Conservation (phyloP, 1,140 invertebrate species). For the Linepithema humile region DNA sequence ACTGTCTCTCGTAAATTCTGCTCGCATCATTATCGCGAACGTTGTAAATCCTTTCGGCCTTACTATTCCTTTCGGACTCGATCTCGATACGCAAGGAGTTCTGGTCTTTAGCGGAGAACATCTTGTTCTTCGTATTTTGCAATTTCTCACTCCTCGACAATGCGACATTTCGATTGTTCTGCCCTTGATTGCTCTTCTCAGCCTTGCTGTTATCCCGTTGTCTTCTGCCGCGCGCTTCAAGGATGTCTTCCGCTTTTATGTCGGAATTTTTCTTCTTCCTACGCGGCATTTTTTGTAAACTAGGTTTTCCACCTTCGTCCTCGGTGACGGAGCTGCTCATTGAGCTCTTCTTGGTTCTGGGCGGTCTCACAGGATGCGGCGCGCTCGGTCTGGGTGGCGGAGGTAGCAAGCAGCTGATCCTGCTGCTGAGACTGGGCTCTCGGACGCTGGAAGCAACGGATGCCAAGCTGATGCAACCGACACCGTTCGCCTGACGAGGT, state of each 20-base stretch:
- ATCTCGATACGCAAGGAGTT: not conserved
- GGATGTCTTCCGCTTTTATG: conserved; percentile 77
- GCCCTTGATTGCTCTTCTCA: conserved; percentile 21
- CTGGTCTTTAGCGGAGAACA: conserved; percentile 54
- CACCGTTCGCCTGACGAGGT: conserved; percentile 88
- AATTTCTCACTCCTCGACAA: conserved; percentile 61
- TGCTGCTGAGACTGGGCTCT: conserved; percentile 78
- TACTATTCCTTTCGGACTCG: conserved; percentile 4
- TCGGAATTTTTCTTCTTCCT: conserved; percentile 79
- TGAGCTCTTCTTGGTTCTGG: conserved; percentile 80
- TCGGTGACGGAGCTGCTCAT: conserved; percentile 74
- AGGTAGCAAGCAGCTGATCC: conserved; percentile 64
- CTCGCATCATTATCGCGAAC: not conserved
- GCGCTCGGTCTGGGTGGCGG: conserved; percentile 39
- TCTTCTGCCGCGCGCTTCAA: conserved; percentile 73
- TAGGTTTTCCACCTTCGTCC: conserved; percentile 63
- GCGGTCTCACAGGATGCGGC: conserved; percentile 79
- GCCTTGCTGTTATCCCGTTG: conserved; percentile 58
- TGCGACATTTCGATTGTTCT: conserved; percentile 32
- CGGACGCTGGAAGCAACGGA: conserved; percentile 83
- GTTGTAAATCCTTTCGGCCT: conserved; percentile 59
- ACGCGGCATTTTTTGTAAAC: conserved; percentile 66
- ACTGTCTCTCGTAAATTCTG: conserved; percentile 53
- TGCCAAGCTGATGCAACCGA: conserved; percentile 88
- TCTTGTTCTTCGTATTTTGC: conserved; percentile 75